Base-by-base conservation (phyloP, 2,797 vertebrate genomes). In the Otolemur crassicaudatus region DNA sequence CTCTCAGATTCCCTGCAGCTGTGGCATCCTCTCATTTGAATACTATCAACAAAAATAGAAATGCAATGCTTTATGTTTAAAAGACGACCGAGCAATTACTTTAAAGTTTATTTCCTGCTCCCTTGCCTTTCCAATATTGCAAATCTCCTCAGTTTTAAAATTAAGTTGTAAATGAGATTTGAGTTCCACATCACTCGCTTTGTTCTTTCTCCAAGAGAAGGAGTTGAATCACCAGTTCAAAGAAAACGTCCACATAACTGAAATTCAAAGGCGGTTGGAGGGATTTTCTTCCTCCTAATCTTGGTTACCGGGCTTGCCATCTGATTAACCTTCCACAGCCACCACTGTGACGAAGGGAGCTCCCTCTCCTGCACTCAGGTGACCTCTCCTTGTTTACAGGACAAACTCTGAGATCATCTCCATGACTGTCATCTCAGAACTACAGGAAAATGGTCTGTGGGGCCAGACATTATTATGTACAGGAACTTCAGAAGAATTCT, bases 161-260 rank as follows among this genome's bases (percentile, higher is more conserved):
- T 98, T 90, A 96, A 97, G 97, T 95, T 90, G 97, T 97, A 97
- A 97, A 97, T 97, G 97, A 97, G 97, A 97, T 96, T 96, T 95
- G 95, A 96, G 97, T 95, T 87, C 91, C 84, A 95, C 96, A 83
- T 95, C 91, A 29, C 84, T 92, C 25, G 85, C 97, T 98, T 98
- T 97, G 96, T 96, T 97, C 97, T 97, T 80, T 77, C 90, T 97
- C 97, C 95, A 97, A 95, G 94, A 97, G 95, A 96, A 91, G 93
- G 96, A 73, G 87, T 97, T 19, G 93, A 96, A 82, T 83, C 90
- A 61, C 91, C 93, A 87, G 81, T 97, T 98, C 96, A 97, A 97
- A 97, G 96, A 58, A 82, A 94, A 92, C 20, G 9, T 85, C 93
- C 81, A 82, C 95, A 90, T 65, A 97, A 87, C 96, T 94, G 96